Base-by-base conservation (phyloP, 2,797 vertebrate species). In the Petrocephalus schoutedeni region DNA sequence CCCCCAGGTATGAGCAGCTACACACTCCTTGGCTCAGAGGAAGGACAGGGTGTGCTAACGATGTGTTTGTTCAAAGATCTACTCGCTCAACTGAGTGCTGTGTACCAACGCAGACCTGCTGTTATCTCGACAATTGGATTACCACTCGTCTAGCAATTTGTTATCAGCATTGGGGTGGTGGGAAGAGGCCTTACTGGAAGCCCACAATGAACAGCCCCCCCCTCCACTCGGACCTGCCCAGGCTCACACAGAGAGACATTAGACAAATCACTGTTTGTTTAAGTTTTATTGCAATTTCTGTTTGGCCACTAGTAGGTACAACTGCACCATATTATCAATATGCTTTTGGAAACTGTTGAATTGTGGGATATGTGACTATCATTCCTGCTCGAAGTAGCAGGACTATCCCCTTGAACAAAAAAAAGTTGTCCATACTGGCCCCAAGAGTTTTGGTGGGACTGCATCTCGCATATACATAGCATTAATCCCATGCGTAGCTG, bases 41-140 rank as follows among this genome's bases (percentile, higher is more conserved):
- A 28, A 57, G 49, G n/a, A 16, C 23, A 21, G 23, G 8, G 53
- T 54, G 14, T 85, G 49, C 51, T 36, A 28, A 23, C 12, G 12
- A 56, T 28, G 12, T 56, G 23, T 59, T 59, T 58, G 54, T 3
- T 86, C 36, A 36, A 59, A 58, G 14, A 41, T 21, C 57, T 59
- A 58, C 28, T 23, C 14, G 12, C 16, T 45, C 53, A 36, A 10
- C 51, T 56, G 21, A 56, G 51, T 54, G 21, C 28, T 58, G 85
- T 59, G 85, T 41, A 41, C 57, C 49, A 49, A 41, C 57, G 3
- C 16, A 56, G 83, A 21, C 83, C 54, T 58, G 51, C 54, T 83
- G 80, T 83, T 83, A 83, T 85, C 53, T 86, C 16, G 19, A 45
- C 57, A 61, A 59, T 58, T 86, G 36, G 54, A 86, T 58, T 59